phyloP scores from a whole-genome alignment of 2,888 invertebrate genomes.

The Balanococcus diminutus region DNA sequence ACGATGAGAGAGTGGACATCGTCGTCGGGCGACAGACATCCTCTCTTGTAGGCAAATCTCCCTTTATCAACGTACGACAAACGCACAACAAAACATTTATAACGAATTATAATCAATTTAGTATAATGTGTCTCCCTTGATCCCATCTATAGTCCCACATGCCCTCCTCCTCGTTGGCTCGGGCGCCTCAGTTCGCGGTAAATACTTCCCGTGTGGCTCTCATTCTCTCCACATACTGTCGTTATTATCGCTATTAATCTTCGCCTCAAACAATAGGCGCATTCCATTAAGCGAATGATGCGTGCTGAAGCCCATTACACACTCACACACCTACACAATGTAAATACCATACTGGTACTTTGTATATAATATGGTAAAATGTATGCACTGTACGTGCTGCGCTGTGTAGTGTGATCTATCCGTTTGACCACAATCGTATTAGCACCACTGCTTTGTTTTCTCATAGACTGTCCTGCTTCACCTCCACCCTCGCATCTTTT shows the following conservation, averaged over 20 bases:
- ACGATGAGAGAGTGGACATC: too few relatives aligned
- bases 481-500: too few relatives aligned
- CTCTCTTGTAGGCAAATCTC: background rate
- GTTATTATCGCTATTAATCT: slow-evolving; percentile 37
- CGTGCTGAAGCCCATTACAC: background rate
- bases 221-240: background rate
- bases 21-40: too few relatives aligned
- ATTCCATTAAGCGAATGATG: slow-evolving; percentile 35
- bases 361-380: background rate
- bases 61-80: background rate
- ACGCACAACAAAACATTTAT: background rate
- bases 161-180: too few relatives aligned
- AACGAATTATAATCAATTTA: slow-evolving; percentile 20
- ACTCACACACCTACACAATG: background rate
- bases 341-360: background rate
- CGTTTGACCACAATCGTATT: slow-evolving; percentile 5
- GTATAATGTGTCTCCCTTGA: background rate
- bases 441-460: background rate
- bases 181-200: background rate
- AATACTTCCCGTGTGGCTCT: background rate
- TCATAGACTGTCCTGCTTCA: background rate
- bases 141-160: background rate
- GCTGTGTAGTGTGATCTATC: background rate
- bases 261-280: slow-evolving; percentile 33
- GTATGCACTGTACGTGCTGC: background rate